Base-by-base conservation (phyloP, 2,113 vertebrate genomes). In the Phylloscopus trochilus region DNA sequence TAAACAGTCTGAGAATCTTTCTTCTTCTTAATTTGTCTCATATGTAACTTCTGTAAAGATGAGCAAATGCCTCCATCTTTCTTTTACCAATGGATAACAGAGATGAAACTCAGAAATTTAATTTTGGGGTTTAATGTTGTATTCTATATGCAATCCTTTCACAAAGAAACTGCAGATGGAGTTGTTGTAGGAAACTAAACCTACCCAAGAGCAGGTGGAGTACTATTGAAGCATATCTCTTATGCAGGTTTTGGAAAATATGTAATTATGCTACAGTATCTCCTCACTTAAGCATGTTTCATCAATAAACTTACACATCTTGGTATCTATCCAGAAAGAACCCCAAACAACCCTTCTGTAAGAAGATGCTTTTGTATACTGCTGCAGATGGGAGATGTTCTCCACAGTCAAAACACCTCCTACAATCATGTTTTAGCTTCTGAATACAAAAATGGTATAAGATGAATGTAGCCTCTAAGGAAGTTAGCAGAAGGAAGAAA, bases 401-500 rank as follows among this genome's bases (percentile, higher is more conserved):
- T 87, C 26, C 35, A 55, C 35, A 94, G 60, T 47, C 2, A 17
- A 70, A 94, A 89, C n/a, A 92, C 31, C 72, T 82, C 75, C 67
- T 69, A 73, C 74, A 69, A 68, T 56, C 41, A 82, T 90, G 11
- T 82, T 91, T 59, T 56, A 88, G 5, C 19, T 56, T 83, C 27
- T 88, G 67, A 76, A 85, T 56, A 56, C 68, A 83, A 73, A 93
- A 86, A 86, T 73, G 37, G 37, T 64, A 18, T 53, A 79, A 93
- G 63, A 92, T 86, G 21, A 92, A 92, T 83, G 46, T 10, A 90
- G n/a, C 28, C 41, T 86, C 49, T 58, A 66, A 91, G 62, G 31
- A 96, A 89, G 49, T 22, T 79, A 68, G 49, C 39, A 88, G 41
- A 92, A 95, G n/a, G 44, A 85, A 86, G 59, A 92, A 55, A 80